These are phyloP conservation scores for Thaumatotibia leucotreta DNA, from an alignment of 1,140 invertebrate species.

Conservation along the genomic window DNA sequence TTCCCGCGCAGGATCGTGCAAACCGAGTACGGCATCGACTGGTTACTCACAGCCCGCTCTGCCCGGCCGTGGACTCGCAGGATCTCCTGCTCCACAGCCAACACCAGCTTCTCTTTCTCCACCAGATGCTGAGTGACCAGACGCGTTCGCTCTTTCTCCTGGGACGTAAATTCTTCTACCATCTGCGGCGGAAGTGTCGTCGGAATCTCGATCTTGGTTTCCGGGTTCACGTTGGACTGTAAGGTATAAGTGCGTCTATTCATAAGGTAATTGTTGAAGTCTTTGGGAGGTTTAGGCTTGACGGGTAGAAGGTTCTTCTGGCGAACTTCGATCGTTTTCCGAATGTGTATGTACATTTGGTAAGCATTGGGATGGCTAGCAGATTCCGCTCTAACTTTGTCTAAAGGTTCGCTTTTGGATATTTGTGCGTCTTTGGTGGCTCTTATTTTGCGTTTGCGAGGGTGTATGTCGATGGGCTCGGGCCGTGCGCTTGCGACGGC, in stretches of 20 bases:
- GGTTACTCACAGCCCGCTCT: constrained; percentile 90
- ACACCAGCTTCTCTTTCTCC: constrained; percentile 94
- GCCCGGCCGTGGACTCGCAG: constrained; percentile 92
- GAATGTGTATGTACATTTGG: constrained; percentile 92
- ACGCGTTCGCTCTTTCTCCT: constrained; percentile 86
- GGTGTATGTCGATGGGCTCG: constrained; percentile 74
- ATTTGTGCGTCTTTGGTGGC: constrained; percentile 77
- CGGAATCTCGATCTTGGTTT: constrained; percentile 85
- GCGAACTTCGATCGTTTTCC: constrained; percentile 89
- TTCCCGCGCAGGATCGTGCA: constrained; percentile 93
- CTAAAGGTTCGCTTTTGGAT: not conserved
- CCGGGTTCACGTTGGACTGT: constrained; percentile 85
- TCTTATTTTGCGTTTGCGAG: constrained; percentile 90
- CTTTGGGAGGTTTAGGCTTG: constrained; percentile 92
- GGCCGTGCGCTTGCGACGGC: not conserved
- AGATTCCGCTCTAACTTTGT: constrained; percentile 28
- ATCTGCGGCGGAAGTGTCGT: constrained; percentile 81
- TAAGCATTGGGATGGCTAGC: constrained; percentile 85
- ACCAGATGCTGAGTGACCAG: constrained; percentile 86
- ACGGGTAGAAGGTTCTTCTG: constrained; percentile 87
- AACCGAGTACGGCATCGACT: constrained; percentile 88
- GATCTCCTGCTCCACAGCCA: constrained; percentile 95
- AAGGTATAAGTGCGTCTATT: constrained; percentile 92
- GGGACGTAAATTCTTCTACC: constrained; percentile 87
- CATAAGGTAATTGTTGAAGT: constrained; percentile 94